phyloP scores from a whole-genome alignment of 2,113 vertebrate genomes.

The Xenopus tropicalis region UCB_Xtro_10.0 CM004446.2:128394501-128395000 shows the following conservation, averaged over 20 bases:
- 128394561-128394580: too few relatives aligned
- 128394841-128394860: slow-evolving; percentile 79
- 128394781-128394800: slow-evolving; percentile 96
- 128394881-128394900: slow-evolving; percentile 89
- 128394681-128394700: slow-evolving; percentile 63
- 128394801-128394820: slow-evolving; percentile 96
- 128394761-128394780: slow-evolving; percentile 90
- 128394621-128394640: slow-evolving; percentile 97
- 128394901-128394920: slow-evolving; percentile 87
- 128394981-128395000: slow-evolving; percentile 83
- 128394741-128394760: slow-evolving; percentile 89
- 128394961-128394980: slow-evolving; percentile 75
- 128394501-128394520: too few relatives aligned
- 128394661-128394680: slow-evolving; percentile 68
- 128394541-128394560: too few relatives aligned
- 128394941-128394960: slow-evolving; percentile 75
- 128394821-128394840: slow-evolving; percentile 88
- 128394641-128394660: slow-evolving; percentile 75
- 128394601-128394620: slow-evolving; percentile 99
- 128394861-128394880: slow-evolving; percentile 84
- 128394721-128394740: slow-evolving; percentile 64
- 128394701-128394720: slow-evolving; percentile 65
- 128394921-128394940: slow-evolving; percentile 83
- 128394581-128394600: slow-evolving; percentile 85
- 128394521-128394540: too few relatives aligned